A percentile compares a stretch with the other conserved stretches of the same genome.
Evolutionary conservation across 2,113 vertebrate genomes (phyloP).

Genomic region (Peromyscus leucopus): DNA sequence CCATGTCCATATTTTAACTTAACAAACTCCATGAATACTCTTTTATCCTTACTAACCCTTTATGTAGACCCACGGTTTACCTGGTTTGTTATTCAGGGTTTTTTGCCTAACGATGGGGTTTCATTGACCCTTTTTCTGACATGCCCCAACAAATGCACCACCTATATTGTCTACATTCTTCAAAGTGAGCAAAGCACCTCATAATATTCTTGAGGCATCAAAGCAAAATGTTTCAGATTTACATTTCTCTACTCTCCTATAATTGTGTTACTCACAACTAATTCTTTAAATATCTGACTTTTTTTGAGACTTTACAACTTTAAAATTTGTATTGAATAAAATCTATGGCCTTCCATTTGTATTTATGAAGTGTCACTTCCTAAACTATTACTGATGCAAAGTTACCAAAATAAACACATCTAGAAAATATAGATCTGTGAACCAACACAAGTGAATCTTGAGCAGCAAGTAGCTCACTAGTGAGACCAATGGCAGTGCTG

Average conservation of each 20-base stretch:
- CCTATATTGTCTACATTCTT: background rate
- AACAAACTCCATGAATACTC: background rate
- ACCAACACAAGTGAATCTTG: background rate
- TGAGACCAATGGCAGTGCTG: background rate
- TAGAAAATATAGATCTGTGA: background rate
- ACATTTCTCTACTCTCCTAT: background rate
- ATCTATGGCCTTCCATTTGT: background rate
- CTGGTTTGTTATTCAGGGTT: background rate
- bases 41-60: background rate
- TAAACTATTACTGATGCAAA: background rate
- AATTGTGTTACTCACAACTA: background rate
- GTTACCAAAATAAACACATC: background rate
- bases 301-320: background rate
- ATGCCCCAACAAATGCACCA: background rate
- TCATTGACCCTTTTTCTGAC: background rate
- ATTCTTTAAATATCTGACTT: background rate
- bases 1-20: background rate
- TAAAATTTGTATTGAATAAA: conserved; percentile 14
- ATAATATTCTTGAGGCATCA: background rate
- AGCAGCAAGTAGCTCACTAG: background rate
- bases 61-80: background rate
- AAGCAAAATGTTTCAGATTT: background rate
- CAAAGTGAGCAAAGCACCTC: background rate
- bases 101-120: background rate
- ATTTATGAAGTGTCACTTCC: background rate